Evolutionary conservation across 1,140 invertebrate genomes (phyloP).

Genomic region (Magallana gigas): DNA sequence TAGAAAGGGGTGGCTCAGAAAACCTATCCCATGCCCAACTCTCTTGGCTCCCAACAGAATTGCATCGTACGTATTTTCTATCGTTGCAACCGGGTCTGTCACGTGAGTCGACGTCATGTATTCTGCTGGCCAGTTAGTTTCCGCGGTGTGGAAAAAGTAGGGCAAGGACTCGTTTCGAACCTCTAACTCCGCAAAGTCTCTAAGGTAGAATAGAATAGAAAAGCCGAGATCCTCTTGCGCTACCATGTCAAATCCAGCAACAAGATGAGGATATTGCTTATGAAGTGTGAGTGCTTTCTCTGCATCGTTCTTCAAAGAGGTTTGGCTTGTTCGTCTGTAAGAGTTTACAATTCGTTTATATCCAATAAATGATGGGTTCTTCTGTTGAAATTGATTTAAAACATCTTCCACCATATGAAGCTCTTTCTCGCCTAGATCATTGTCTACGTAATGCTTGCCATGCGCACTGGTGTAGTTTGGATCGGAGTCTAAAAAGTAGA

Average conservation of each 20-base stretch:
- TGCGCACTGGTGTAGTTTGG: background rate
- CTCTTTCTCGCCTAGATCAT: constrained; percentile 53
- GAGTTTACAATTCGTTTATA: constrained; percentile 57
- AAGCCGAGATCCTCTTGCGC: constrained; percentile 69
- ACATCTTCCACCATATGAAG: constrained; percentile 39
- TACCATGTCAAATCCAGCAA: constrained; percentile 68
- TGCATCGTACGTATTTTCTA: constrained; percentile 65
- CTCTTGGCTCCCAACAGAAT: constrained; percentile 61
- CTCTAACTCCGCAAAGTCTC: constrained; percentile 51
- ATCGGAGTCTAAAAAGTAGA: constrained; percentile 58
- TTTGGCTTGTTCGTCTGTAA: background rate
- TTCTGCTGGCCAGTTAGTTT: constrained; percentile 71
- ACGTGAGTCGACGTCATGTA: constrained; percentile 57
- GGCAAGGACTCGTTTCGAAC: constrained; percentile 54
- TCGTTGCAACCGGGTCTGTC: constrained; percentile 60
- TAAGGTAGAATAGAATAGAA: constrained; percentile 63
- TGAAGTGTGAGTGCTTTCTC: constrained; percentile 47
- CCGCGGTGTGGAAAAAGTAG: constrained; percentile 63
- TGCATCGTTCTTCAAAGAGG: constrained; percentile 24
- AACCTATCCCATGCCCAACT: constrained; percentile 67
- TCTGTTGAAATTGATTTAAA: constrained; percentile 35
- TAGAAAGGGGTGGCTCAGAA: constrained; percentile 65
- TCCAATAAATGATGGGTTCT: constrained; percentile 62
- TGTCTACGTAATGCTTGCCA: constrained; percentile 61
- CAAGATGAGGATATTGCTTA: constrained; percentile 63